Percentiles rank a stretch among this genome's conserved stretches.
Conservation (phyloP, 2,113 vertebrate species). For the Bos indicus region DNA sequence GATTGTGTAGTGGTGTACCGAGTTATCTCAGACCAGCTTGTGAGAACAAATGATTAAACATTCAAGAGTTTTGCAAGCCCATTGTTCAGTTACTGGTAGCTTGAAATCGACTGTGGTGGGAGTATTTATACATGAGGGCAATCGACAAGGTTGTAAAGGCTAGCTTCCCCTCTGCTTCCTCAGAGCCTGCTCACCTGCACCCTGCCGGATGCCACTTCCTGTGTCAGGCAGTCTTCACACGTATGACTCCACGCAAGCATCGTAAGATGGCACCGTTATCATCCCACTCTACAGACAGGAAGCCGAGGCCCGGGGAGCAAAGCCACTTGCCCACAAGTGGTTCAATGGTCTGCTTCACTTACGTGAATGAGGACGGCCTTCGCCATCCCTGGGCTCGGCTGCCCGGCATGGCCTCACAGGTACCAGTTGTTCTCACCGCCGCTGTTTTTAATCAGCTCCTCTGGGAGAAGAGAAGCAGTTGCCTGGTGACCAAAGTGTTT, state of each 20-base stretch:
- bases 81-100: not conserved
- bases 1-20: not conserved
- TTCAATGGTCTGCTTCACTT: not conserved
- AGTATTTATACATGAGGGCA: not conserved
- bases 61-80: not conserved
- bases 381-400: accelerated
- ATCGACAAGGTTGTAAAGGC: not conserved
- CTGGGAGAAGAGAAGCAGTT: constrained; percentile 17
- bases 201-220: accelerated
- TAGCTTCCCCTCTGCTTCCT: not conserved
- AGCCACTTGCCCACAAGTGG: not conserved
- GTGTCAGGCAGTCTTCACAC: accelerated
- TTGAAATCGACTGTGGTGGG: not conserved
- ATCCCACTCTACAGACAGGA: not conserved
- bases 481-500: constrained; percentile 49
- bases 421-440: not conserved
- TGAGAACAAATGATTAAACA: not conserved
- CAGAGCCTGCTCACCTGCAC: not conserved
- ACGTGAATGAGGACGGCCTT: accelerated
- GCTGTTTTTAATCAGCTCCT: not conserved
- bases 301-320: not conserved
- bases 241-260: not conserved
- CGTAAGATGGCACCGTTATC: not conserved
- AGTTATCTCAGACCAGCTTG: not conserved
- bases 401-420: not conserved